Evolutionary conservation across 2,113 vertebrate genomes (phyloP).

Genomic region (Willisornis vidua): DNA sequence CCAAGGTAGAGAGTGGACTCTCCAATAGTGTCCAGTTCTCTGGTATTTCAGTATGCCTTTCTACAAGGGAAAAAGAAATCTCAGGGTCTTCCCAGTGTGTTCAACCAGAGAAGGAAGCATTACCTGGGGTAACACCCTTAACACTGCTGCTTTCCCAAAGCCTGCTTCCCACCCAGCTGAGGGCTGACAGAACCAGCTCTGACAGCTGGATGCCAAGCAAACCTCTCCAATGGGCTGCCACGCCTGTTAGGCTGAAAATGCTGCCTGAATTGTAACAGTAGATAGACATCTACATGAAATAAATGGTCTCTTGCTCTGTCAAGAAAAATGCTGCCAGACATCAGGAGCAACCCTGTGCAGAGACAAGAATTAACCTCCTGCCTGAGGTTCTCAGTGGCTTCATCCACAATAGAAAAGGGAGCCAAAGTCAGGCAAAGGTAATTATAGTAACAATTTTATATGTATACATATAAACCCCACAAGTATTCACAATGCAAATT

Average conservation of each 20-base stretch:
- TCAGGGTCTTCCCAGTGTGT: neutral
- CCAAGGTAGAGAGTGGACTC: neutral
- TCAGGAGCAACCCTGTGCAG: neutral
- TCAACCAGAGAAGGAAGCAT: neutral
- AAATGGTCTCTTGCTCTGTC: neutral
- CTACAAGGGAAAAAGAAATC: neutral
- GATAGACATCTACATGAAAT: neutral
- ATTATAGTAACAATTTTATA: neutral
- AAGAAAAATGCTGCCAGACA: slow-evolving; percentile 12
- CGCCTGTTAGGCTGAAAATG: neutral
- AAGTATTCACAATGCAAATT: slow-evolving; percentile 29
- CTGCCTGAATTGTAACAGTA: neutral
- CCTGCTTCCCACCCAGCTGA: neutral
- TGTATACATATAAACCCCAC: neutral
- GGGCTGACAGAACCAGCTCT: neutral
- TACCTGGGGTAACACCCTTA: neutral
- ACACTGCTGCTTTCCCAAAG: neutral
- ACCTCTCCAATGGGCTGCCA: neutral
- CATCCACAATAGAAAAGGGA: neutral
- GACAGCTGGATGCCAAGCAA: neutral
- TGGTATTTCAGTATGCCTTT: neutral
- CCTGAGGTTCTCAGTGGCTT: neutral
- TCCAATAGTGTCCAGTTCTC: fast-evolving
- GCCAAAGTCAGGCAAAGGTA: neutral
- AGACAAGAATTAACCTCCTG: slow-evolving; percentile 60